These are phyloP conservation scores for Pomatostomus ruficeps DNA, from an alignment of 2,113 vertebrate genomes.

Conservation along the genomic window DNA sequence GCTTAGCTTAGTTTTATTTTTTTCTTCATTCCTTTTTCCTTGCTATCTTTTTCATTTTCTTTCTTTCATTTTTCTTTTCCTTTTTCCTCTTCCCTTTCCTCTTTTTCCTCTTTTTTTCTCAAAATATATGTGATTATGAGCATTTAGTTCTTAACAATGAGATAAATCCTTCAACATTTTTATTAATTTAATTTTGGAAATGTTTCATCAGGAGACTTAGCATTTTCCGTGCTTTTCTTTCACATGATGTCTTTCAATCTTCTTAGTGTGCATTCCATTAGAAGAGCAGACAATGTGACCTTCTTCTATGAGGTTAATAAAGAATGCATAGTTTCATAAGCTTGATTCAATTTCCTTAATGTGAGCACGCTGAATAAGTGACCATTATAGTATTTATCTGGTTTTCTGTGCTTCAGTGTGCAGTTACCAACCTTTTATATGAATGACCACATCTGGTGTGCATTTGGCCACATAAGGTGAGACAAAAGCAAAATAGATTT, in stretches of 20 bases:
- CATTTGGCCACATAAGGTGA: constrained; percentile 74
- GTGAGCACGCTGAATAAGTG: constrained; percentile 58
- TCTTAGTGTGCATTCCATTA: constrained; percentile 45
- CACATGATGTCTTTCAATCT: constrained; percentile 17
- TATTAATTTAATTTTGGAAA: background rate
- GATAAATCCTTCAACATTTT: background rate
- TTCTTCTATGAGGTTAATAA: constrained; percentile 68
- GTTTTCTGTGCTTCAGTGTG: constrained; percentile 22
- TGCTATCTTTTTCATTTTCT: background rate
- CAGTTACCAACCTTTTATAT: constrained; percentile 62
- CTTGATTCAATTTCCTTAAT: constrained; percentile 76
- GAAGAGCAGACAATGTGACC: constrained; percentile 56
- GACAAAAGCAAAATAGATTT: constrained; percentile 77
- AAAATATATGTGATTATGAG: background rate
- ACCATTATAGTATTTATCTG: constrained; percentile 68
- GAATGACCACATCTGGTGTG: constrained; percentile 71
- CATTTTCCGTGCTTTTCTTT: constrained; percentile 13
- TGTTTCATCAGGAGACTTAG: background rate
- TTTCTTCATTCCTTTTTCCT: background rate
- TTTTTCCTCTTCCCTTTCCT: background rate
- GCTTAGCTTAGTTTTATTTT: background rate
- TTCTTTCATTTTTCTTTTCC: background rate
- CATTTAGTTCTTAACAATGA: background rate
- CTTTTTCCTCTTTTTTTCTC: background rate
- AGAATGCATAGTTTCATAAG: constrained; percentile 66